Evolutionary conservation across 2,888 invertebrate species (phyloP).

Genomic region (Protodeltote pygarga): DNA sequence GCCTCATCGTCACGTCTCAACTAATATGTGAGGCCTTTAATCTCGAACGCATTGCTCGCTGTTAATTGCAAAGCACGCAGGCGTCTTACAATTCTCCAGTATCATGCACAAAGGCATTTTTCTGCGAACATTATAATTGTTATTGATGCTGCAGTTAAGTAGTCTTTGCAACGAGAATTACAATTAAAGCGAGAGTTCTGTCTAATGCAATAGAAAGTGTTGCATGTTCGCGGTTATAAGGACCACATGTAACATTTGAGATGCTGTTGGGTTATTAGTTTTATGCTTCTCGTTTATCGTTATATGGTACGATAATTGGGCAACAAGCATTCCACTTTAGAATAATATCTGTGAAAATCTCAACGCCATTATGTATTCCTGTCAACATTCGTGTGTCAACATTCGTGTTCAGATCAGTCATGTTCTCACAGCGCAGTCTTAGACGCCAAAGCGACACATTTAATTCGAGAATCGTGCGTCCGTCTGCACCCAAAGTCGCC

Average conservation of each 20-base stretch:
- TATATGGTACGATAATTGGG: constrained; percentile 2
- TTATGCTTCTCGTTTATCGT: not conserved
- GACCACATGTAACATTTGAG: not conserved
- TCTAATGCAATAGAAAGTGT: constrained; percentile 15
- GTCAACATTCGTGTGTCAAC: constrained; percentile 39
- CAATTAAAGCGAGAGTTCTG: constrained; percentile 8
- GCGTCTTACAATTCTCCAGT: constrained; percentile 25
- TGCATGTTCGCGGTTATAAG: not conserved
- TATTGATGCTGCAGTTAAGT: constrained; percentile 30
- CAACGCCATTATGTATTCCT: constrained; percentile 42
- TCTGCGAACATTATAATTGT: constrained; percentile 38
- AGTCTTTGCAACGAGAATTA: constrained; percentile 12
- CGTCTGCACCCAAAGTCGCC: constrained; percentile 55
- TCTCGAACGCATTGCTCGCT: constrained; percentile 45
- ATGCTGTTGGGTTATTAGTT: not conserved
- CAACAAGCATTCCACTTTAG: constrained; percentile 21
- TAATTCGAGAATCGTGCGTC: constrained; percentile 79
- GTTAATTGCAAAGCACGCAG: constrained; percentile 35
- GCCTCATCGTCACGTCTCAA: constrained; percentile 60
- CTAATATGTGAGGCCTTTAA: constrained; percentile 63
- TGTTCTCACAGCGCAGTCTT: constrained; percentile 51
- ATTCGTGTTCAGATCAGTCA: constrained; percentile 46
- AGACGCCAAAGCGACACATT: constrained; percentile 68
- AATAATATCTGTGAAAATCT: constrained; percentile 37
- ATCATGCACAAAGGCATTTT: constrained; percentile 29